A percentile compares a stretch with the other conserved stretches of the same genome.
Evolutionary conservation across 2,888 invertebrate species (phyloP).

Genomic region (Abrostola tripartita): DNA sequence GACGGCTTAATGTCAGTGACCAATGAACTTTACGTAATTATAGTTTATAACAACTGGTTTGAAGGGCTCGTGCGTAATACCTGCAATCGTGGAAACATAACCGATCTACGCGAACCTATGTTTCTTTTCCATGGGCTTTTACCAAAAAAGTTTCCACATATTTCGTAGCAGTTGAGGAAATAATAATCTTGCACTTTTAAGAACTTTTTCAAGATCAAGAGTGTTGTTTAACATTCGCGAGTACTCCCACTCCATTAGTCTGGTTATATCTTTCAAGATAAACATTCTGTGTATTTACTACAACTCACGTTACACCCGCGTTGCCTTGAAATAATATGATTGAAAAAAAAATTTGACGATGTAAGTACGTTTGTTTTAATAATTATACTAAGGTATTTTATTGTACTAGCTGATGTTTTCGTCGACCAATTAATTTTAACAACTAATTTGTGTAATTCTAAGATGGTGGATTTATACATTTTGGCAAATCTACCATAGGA

Average conservation of each 20-base stretch:
- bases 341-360: slow-evolving; percentile 22
- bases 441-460: too few species aligned
- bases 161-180: background rate
- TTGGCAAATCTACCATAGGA: background rate
- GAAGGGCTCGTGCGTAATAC: slow-evolving; percentile 22
- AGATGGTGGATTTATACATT: too few species aligned
- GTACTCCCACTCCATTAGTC: slow-evolving; percentile 53
- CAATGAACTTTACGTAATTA: slow-evolving; percentile 57
- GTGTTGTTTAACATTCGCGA: slow-evolving; percentile 32
- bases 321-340: slow-evolving; percentile 33
- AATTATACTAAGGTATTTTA: slow-evolving; percentile 21
- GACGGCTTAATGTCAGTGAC: slow-evolving; percentile 36
- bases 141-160: background rate
- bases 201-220: slow-evolving; percentile 48
- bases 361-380: slow-evolving; percentile 18
- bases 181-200: background rate
- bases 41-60: slow-evolving; percentile 44
- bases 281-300: slow-evolving; percentile 40
- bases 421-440: too few species aligned
- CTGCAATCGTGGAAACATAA: slow-evolving; percentile 13
- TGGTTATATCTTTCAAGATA: slow-evolving; percentile 40
- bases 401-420: slow-evolving; percentile 36
- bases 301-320: slow-evolving; percentile 29
- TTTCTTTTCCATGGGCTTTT: background rate
- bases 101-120: background rate